Conservation (phyloP, 2,113 vertebrate species). For the Bothrops jararaca region DNA sequence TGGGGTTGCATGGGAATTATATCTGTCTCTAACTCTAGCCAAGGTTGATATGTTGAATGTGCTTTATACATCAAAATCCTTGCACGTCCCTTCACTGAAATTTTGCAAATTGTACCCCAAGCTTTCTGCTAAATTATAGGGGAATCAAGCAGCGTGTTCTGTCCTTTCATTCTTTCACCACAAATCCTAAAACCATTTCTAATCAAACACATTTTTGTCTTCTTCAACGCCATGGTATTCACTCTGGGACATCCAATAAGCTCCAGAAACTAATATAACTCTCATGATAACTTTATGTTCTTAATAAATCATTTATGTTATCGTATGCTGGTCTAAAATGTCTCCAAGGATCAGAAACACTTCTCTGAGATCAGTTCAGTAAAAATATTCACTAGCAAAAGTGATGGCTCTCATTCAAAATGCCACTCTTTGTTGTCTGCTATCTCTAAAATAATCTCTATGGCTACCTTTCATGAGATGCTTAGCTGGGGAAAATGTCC, state of each 20-base stretch:
- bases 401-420: background rate
- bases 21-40: background rate
- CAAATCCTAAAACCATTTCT: background rate
- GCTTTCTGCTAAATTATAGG: background rate
- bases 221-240: background rate
- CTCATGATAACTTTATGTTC: background rate
- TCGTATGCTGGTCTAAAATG: background rate
- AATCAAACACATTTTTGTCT: background rate
- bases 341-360: background rate
- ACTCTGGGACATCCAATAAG: background rate
- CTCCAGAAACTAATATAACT: background rate
- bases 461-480: background rate
- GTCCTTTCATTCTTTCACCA: background rate
- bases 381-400: background rate
- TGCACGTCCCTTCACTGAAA: background rate
- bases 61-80: background rate
- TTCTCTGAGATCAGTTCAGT: background rate
- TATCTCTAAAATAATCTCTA: background rate
- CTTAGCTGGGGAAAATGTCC: background rate
- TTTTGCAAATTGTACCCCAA: background rate
- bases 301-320: background rate
- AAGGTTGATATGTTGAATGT: background rate
- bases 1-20: background rate
- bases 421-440: background rate
- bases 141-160: accelerated